These are phyloP conservation scores for Saturnia pavonia DNA, from an alignment of 2,888 invertebrate species.

Conservation along the genomic window DNA sequence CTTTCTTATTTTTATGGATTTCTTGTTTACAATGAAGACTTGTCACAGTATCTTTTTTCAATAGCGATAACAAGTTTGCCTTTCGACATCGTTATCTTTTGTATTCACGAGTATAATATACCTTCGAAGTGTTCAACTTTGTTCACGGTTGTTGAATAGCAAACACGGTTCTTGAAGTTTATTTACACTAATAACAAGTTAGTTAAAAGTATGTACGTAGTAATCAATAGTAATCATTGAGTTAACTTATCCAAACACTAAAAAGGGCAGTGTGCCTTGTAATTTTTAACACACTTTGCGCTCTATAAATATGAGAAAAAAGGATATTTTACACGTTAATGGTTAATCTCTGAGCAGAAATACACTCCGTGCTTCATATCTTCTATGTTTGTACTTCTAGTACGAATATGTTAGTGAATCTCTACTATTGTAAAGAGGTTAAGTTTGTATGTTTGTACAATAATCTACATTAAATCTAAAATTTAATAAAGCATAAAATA, in stretches of 20 bases:
- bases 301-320: neutral
- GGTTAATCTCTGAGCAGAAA: too few species aligned
- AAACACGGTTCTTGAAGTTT: neutral
- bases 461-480: too few species aligned
- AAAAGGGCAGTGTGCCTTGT: neutral
- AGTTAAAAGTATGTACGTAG: neutral
- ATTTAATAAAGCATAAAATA: too few species aligned
- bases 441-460: too few species aligned
- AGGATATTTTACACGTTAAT: too few species aligned
- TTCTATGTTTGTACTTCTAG: too few species aligned
- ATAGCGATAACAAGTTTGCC: neutral
- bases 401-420: too few species aligned
- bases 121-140: neutral
- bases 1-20: neutral
- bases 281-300: neutral
- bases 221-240: neutral
- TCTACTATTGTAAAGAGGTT: too few species aligned
- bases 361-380: too few species aligned
- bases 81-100: neutral
- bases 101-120: neutral
- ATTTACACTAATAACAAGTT: neutral
- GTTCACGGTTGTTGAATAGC: neutral
- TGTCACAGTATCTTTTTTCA: neutral
- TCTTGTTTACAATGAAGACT: neutral
- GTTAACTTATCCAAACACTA: neutral